Conservation (phyloP, 1,140 invertebrate genomes). For the Andricus grossulariae region DNA sequence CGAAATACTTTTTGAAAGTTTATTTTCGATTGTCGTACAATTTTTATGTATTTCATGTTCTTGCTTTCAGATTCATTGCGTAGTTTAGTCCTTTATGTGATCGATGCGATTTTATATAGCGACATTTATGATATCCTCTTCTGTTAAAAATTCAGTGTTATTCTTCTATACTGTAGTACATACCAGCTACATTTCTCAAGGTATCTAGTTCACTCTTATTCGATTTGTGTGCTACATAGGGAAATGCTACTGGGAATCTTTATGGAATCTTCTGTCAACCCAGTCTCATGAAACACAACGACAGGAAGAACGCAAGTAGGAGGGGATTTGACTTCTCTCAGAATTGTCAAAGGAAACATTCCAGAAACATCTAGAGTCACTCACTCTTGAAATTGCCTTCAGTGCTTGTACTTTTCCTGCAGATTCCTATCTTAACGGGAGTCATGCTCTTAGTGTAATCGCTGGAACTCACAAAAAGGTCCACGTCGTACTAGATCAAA, state of each 20-base stretch:
- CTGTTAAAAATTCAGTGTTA: not conserved
- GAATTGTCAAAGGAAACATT: slow-evolving; percentile 45
- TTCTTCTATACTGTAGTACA: not conserved
- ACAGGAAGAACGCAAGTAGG: slow-evolving; percentile 17
- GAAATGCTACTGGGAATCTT: slow-evolving; percentile 21
- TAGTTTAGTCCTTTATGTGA: not conserved
- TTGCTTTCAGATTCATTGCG: not conserved
- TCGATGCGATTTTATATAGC: slow-evolving; percentile 6
- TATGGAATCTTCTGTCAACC: not conserved
- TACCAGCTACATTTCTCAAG: not conserved
- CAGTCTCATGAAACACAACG: slow-evolving; percentile 9
- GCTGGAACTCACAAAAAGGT: slow-evolving; percentile 36
- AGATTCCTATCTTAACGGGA: slow-evolving; percentile 38
- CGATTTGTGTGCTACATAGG: not conserved
- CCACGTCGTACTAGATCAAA: not conserved
- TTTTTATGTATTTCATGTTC: not conserved
- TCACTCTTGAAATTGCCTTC: slow-evolving; percentile 40
- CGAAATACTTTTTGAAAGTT: not conserved
- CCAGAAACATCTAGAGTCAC: slow-evolving; percentile 40
- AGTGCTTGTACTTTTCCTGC: slow-evolving; percentile 43
- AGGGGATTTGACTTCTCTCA: slow-evolving; percentile 19
- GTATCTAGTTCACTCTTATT: slow-evolving; percentile 6
- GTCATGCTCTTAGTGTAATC: slow-evolving; percentile 45
- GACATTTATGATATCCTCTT: slow-evolving; percentile 28
- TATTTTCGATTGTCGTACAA: slow-evolving; percentile 11